These are phyloP conservation scores for Microctonus aethiopoides DNA, from an alignment of 2,888 invertebrate species.

Conservation along the genomic window DNA sequence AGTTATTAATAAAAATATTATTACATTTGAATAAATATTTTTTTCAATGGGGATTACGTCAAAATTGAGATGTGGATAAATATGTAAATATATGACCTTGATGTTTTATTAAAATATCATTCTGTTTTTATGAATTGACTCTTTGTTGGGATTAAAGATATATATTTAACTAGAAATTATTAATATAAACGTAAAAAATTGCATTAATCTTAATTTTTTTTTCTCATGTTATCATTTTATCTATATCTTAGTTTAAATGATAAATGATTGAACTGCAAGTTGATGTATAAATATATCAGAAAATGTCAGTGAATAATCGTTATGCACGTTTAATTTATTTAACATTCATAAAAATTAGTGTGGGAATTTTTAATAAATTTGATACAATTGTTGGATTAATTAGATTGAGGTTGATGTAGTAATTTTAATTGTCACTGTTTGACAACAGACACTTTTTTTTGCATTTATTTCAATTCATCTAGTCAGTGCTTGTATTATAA, in stretches of 20 bases:
- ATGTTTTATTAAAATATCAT: too few species aligned
- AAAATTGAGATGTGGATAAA: too few species aligned
- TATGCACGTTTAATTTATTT: constrained; percentile 50
- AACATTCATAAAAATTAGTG: constrained; percentile 53
- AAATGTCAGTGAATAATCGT: neutral
- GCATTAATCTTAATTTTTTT: too few species aligned
- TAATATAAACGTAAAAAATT: neutral
- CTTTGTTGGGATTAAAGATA: neutral
- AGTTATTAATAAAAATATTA: too few species aligned
- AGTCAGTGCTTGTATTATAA: too few species aligned
- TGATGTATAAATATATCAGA: neutral
- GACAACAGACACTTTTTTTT: neutral
- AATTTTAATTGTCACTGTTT: constrained; percentile 25
- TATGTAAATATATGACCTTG: too few species aligned
- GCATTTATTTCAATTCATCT: neutral
- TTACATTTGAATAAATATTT: too few species aligned
- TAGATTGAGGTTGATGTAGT: constrained; percentile 37
- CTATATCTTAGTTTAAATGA: too few species aligned
- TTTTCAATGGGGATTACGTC: too few species aligned
- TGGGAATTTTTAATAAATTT: constrained; percentile 45
- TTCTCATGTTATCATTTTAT: too few species aligned
- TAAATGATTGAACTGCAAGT: neutral
- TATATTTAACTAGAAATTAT: too few species aligned
- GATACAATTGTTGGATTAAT: constrained; percentile 36
- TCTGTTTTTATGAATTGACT: neutral